A percentile compares a stretch with the other conserved stretches of the same genome.
These are phyloP conservation scores for Temnothorax unifasciatus DNA, from an alignment of 2,888 invertebrate species.

Conservation along the genomic window DNA sequence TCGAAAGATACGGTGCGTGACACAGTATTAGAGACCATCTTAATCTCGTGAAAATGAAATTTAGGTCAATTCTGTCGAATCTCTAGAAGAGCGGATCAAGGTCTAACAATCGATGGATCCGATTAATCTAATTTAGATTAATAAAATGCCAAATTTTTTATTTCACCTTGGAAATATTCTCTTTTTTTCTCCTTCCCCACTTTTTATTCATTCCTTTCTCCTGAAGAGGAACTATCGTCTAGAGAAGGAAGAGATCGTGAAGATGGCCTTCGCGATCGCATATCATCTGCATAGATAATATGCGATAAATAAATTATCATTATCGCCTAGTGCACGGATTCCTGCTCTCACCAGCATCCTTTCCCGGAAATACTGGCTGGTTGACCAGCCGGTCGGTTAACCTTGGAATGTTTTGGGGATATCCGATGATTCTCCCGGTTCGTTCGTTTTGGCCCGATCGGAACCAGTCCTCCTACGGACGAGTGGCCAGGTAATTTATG, in stretches of 20 bases:
- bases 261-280: neutral
- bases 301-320: neutral
- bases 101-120: neutral
- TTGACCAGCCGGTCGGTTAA: neutral
- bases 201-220: neutral
- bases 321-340: neutral
- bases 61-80: neutral
- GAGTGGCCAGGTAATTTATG: constrained; percentile 29
- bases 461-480: constrained; percentile 20
- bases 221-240: neutral
- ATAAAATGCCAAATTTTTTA: neutral
- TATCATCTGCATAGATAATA: neutral
- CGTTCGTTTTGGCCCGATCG: neutral
- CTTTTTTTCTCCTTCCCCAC: neutral
- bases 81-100: neutral
- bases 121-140: neutral
- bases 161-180: neutral
- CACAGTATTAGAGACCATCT: neutral
- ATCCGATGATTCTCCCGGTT: neutral
- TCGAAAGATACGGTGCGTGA: neutral
- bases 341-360: neutral
- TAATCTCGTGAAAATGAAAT: neutral
- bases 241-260: neutral
- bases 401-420: constrained; percentile 20
- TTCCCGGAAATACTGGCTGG: constrained; percentile 4